Evolutionary conservation across 2,113 vertebrate species (phyloP).

Genomic region (Arvicanthis niloticus): DNA sequence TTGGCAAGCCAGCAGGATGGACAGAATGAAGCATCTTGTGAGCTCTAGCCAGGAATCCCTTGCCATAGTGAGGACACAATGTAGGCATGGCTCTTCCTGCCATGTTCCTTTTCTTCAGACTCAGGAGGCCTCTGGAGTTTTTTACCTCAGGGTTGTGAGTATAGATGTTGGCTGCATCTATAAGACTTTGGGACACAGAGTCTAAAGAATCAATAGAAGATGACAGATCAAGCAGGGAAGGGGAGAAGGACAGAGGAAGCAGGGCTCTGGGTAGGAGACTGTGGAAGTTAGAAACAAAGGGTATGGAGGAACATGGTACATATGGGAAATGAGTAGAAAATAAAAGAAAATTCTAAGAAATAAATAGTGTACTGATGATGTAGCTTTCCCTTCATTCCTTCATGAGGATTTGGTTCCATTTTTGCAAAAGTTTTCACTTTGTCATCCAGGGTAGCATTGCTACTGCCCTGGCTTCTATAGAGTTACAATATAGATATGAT

Average conservation of each 20-base stretch:
- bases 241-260: background rate
- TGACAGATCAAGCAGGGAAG: background rate
- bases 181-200: background rate
- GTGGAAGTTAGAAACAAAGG: background rate
- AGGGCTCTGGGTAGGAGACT: background rate
- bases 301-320: background rate
- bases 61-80: too few species aligned
- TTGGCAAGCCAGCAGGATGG: background rate
- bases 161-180: background rate
- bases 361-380: background rate
- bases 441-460: too few species aligned
- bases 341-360: background rate
- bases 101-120: background rate
- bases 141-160: too few species aligned
- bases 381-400: background rate
- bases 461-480: too few species aligned
- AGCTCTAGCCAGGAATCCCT: background rate
- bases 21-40: background rate
- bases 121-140: background rate
- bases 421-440: background rate
- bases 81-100: background rate
- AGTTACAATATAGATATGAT: too few species aligned
- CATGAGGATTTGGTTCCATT: background rate
- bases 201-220: background rate
- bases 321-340: background rate